Evolutionary conservation across 2,888 invertebrate genomes (phyloP), one percentile per base, ranked within the genome.

Genomic region (Flexamia atlantica): DNA sequence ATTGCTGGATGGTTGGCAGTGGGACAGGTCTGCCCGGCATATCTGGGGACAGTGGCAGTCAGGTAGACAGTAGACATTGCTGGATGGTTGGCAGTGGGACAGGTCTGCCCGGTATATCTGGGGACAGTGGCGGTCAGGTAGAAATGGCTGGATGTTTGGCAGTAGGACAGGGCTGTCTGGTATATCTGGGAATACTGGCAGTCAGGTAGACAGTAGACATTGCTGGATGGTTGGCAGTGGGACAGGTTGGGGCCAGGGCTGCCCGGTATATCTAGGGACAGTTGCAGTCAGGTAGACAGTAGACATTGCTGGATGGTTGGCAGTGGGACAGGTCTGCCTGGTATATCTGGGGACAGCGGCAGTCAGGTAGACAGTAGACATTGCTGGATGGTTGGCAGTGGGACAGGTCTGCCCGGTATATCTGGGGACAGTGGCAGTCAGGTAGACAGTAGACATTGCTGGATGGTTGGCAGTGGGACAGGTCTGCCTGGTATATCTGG

Each of bases 161-260:
- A 74, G 74, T 40, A 50, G 46, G 50, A 40, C 74, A 76, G 74
- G 74, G 46, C 74, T 46, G 40, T 40, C 20, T n/a, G 40, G 68
- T 23, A 53, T 23, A 2, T 5, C 53, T 23, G n/a, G 30, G 53
- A 12, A 64, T 30, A 12, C 28, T 57, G 23, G 9, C 64, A 28
- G 64, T 9, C 64, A 53, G 53, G 53, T 53, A 30, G 4, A 3
- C 12, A n/a, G 53, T 4, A n/a, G 60, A 9, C 9, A 23, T 9
- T 4, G 20, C 57, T 57, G 23, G 20, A 57, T 20, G 57, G 23
- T 57, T n/a, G 28, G 17, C 64, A 64, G 64, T 64, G 64, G 64
- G 64, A 64, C 64, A 64, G 64, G 64, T 64, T 30, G 64, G 64
- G 64, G n/a, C 30, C 30, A 30, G 25, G 30, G 28, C 17, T 64